These are phyloP conservation scores for Phthorimaea operculella DNA, from an alignment of 1,140 invertebrate species.

Conservation along the genomic window DNA sequence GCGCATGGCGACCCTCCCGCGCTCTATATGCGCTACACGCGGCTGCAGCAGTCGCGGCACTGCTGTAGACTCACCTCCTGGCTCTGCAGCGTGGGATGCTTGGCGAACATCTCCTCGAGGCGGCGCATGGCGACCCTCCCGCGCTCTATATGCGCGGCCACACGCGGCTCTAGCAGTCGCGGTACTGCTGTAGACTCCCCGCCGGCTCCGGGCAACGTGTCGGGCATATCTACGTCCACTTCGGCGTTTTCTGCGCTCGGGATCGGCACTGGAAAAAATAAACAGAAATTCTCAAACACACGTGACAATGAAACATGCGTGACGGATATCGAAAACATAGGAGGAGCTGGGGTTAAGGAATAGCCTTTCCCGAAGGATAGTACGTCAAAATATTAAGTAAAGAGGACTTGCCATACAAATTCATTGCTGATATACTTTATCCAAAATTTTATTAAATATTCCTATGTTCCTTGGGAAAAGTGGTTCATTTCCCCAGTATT, in stretches of 20 bases:
- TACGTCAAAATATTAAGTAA: no score
- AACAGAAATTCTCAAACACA: no score
- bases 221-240: neutral
- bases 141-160: conserved; percentile 79
- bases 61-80: conserved; percentile 69
- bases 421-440: no score
- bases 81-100: conserved; percentile 77
- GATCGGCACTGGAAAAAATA: neutral
- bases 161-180: conserved; percentile 69
- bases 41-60: conserved; percentile 67
- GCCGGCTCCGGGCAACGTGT: conserved; percentile 76
- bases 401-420: no score
- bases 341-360: no score
- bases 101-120: conserved; percentile 80
- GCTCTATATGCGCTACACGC: conserved; percentile 79
- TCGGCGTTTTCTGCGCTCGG: neutral
- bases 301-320: no score
- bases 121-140: conserved; percentile 78
- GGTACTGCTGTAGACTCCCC: conserved; percentile 60
- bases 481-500: no score
- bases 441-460: no score
- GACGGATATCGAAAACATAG: no score
- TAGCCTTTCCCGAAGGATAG: no score
- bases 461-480: no score
- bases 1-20: conserved; percentile 78